phyloP scores from a whole-genome alignment of 2,113 vertebrate species.

The Myxocyprinus asiaticus region DNA sequence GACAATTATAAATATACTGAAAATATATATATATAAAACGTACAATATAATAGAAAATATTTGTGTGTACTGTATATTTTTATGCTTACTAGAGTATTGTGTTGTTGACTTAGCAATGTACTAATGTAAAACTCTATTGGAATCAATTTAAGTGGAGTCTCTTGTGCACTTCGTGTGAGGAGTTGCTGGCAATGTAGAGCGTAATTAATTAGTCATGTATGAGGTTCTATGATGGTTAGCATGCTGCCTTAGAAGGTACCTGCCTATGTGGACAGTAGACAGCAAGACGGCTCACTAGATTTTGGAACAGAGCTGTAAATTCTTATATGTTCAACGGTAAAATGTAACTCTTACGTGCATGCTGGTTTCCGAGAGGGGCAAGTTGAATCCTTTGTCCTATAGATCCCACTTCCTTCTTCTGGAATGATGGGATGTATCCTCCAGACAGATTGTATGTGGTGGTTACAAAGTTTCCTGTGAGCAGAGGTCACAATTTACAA shows the following conservation, averaged over 20 bases:
- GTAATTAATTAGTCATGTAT: not conserved
- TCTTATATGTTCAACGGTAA: conserved; percentile 5
- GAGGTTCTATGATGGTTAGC: too few relatives aligned
- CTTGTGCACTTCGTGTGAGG: too few relatives aligned
- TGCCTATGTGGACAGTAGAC: not conserved
- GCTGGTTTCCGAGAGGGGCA: conserved; percentile 76
- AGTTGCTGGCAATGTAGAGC: too few relatives aligned
- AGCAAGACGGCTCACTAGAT: not conserved
- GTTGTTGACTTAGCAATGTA: too few relatives aligned
- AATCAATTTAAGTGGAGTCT: too few relatives aligned
- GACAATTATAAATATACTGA: too few relatives aligned
- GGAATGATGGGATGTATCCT: conserved; percentile 84
- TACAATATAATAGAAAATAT: too few relatives aligned
- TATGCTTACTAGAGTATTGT: too few relatives aligned
- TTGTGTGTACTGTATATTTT: too few relatives aligned
- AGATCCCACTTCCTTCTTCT: conserved; percentile 93
- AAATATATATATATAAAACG: too few relatives aligned
- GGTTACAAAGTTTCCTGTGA: conserved; percentile 81
- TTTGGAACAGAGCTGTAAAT: not conserved
- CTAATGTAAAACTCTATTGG: too few relatives aligned
- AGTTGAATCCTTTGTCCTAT: conserved; percentile 92
- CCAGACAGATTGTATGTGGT: conserved; percentile 79
- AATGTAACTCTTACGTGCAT: conserved; percentile 76
- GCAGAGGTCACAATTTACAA: not conserved
- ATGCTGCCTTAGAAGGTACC: not conserved